Evolutionary conservation across 2,888 invertebrate genomes (phyloP), one percentile per base, ranked within the genome.

Genomic region (Cheilosia impressa): DNA sequence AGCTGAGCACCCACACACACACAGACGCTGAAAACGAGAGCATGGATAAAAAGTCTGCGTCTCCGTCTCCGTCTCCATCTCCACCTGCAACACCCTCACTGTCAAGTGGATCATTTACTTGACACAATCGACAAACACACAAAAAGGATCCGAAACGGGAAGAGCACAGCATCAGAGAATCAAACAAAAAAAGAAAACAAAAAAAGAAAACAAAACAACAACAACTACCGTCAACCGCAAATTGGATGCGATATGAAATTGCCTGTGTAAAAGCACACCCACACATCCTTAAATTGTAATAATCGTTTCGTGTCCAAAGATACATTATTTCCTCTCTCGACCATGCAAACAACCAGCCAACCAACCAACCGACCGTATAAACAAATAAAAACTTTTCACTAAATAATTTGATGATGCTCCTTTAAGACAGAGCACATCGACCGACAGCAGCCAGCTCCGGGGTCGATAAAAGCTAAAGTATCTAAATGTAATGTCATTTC

Each of bases 221-320:
- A 60, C 76, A 63, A 79, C 38, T 38, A 76, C 60, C 78, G 79
- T 88, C 88, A 91, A 52, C 91, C 91, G 90, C 91, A 91, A 91
- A 91, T 91, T 91, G 92, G 91, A 91, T 91, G 90, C 90, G 90
- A 91, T 91, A 91, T 91, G 91, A 91, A 91, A 91, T 91, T 91
- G 91, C 90, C 90, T 91, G 91, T 91, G 89, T 90, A 91, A 91
- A 90, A 89, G 90, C 58, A 65, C 50, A 31, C 27, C 43, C 38
- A 65, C 24, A 45, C 24, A 38, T 17, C 13, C 69, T 55, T 10
- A 58, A 5, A 66, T 62, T 69, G 69, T 72, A 43, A 65, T 65
- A 77, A 71, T 66, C 58, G 45, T 34, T 47, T 4, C 65, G 65
- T 75, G 65, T 57, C 60, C 47, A 45, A 77, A 71, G 53, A 82